Conservation (phyloP, 2,888 invertebrate species). For the Macropis europaea region DNA sequence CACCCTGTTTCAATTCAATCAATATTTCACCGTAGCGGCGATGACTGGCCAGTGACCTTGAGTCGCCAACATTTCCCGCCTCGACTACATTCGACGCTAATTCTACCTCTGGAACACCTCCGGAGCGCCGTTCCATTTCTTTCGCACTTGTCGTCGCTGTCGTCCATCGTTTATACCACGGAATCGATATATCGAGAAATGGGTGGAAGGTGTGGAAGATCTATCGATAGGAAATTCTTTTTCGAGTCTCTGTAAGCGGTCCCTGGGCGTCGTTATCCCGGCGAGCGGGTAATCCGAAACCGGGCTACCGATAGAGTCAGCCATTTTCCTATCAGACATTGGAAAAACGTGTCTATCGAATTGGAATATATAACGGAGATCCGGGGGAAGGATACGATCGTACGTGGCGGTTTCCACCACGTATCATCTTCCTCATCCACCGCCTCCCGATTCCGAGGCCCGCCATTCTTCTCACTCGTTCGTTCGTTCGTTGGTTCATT, state of each 20-base stretch:
- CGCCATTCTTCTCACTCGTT: slow-evolving; percentile 49
- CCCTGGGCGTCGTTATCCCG: slow-evolving; percentile 34
- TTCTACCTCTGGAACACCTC: too few relatives aligned
- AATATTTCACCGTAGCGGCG: too few relatives aligned
- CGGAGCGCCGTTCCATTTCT: neutral
- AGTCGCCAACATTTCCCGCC: too few relatives aligned
- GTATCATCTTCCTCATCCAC: slow-evolving; percentile 59
- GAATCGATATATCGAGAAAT: slow-evolving; percentile 37
- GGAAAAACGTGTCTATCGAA: slow-evolving; percentile 70
- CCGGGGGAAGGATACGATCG: slow-evolving; percentile 52
- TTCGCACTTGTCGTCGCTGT: slow-evolving; percentile 3
- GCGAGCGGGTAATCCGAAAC: slow-evolving; percentile 52
- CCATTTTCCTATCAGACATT: slow-evolving; percentile 70
- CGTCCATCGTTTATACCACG: slow-evolving; percentile 16
- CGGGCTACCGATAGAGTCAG: slow-evolving; percentile 57
- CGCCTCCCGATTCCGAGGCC: slow-evolving; percentile 37
- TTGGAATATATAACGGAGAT: slow-evolving; percentile 68
- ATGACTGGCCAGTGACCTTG: too few relatives aligned
- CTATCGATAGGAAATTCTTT: slow-evolving; percentile 47
- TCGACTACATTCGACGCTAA: too few relatives aligned
- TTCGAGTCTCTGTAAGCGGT: slow-evolving; percentile 1
- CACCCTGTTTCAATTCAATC: too few relatives aligned
- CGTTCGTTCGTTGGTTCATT: too few relatives aligned
- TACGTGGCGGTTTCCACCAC: slow-evolving; percentile 59
- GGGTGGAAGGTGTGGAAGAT: slow-evolving; percentile 26